Base-by-base conservation (phyloP, 2,888 invertebrate genomes). In the Caenorhabditis sp. region DNA sequence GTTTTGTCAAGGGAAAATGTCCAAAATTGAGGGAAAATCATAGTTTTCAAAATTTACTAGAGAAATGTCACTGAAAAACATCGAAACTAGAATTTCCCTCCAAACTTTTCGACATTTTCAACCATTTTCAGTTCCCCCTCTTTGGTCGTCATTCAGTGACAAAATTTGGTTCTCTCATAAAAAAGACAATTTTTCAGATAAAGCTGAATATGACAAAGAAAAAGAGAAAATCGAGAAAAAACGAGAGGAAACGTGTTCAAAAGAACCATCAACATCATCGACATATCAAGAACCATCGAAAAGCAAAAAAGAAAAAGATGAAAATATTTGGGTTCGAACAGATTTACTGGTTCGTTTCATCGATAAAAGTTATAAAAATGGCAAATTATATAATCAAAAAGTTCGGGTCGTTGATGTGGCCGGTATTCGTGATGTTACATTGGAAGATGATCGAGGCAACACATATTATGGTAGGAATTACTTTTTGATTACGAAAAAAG, bases 341-440 rank as follows among this genome's bases (percentile, higher is more conserved):
- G 80, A 81, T 64, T 68, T 81, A 12, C 51, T 79, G 4, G 76
- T 81, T 14, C 68, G 82, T 58, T 79, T 82, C 31, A 66, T 82
- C 14, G 73, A 81, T 59, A 71, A 78, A 50, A 70, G 76, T 12
- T 79, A 77, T 65, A 69, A 76, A 21, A 67, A 59, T 50, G 81
- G 81, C 19, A 58, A 65, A 12, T 58, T 77, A 21, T 78, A 61
- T 58, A 63, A 74, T 10, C 50, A 77, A 66, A 82, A 82, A 69
- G 70, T 82, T 49, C 67, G 78, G 26, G 78, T 82, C 26, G 77
- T 82, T 2, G 82, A 82, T 59, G 82, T 78, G 0, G 78, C 82
- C n/a, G 68, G 79, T 31, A 59, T 59, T 31, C 66, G 77, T 43
- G 71, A 81, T 43, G 69, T 82, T 14, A 77, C 82, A 17, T 66